Conservation (phyloP, 64 coral and sea anemone genomes). For the Stylophora pistillata region DNA sequence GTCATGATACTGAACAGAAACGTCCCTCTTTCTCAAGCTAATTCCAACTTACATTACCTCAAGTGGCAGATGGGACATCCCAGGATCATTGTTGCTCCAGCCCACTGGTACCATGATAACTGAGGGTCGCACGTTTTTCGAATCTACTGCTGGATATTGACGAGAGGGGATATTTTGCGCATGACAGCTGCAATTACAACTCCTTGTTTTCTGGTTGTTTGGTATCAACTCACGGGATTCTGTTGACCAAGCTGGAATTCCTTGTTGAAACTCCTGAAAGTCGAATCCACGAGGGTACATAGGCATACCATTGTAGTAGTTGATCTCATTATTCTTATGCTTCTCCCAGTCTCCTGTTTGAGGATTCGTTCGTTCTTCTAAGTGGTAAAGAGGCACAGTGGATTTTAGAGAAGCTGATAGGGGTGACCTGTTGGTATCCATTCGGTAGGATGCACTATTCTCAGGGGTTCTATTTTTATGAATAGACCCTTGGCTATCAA, state of each 20-base stretch:
- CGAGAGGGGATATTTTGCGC: not conserved
- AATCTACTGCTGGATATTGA: not conserved
- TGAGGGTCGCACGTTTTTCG: slow-evolving; percentile 2
- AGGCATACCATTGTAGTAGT: not conserved
- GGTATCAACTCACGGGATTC: not conserved
- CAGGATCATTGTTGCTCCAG: not conserved
- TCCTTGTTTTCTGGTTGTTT: not conserved
- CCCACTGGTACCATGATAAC: slow-evolving; percentile 29
- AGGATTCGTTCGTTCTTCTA: not conserved
- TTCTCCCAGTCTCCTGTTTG: not conserved
- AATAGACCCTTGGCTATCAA: not conserved
- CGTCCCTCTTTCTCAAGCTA: too few species aligned
- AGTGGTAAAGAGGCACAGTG: slow-evolving; percentile 17
- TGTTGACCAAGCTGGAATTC: not conserved
- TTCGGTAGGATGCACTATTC: not conserved
- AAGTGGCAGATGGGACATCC: slow-evolving; percentile 1
- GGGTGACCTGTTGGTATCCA: not conserved
- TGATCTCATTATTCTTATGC: not conserved
- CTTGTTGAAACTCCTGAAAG: not conserved
- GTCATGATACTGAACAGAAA: not conserved
- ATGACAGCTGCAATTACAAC: slow-evolving; percentile 19
- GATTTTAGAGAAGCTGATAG: not conserved
- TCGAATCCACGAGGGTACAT: not conserved
- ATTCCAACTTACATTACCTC: not conserved
- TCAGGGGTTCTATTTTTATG: not conserved